Conservation (phyloP, 2,797 vertebrate genomes). For the Hippopotamyrus pictus region DNA sequence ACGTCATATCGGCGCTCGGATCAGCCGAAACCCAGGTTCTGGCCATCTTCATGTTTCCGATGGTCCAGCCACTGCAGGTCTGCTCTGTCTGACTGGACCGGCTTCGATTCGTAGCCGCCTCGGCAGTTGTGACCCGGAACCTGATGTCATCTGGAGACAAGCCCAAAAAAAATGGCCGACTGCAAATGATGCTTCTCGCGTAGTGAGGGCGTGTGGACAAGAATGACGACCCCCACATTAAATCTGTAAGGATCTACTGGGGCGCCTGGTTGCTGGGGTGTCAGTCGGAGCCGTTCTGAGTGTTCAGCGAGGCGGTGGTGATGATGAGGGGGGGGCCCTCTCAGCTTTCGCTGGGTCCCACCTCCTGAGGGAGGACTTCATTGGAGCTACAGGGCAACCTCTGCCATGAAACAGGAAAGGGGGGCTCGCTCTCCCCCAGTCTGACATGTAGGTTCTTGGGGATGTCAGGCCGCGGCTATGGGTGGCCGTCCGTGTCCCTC, state of each 20-base stretch:
- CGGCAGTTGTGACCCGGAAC: not conserved
- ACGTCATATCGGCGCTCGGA: not conserved
- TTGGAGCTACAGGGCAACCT: not conserved
- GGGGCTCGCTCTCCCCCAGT: not conserved
- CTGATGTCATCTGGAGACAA: not conserved
- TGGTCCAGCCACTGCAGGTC: not conserved
- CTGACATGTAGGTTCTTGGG: not conserved
- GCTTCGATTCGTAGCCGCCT: not conserved
- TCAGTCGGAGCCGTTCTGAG: not conserved
- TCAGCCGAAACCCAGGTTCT: not conserved
- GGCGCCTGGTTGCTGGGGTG: not conserved
- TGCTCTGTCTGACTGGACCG: not conserved
- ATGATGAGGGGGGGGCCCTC: not conserved
- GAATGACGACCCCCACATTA: not conserved
- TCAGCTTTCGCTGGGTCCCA: not conserved
- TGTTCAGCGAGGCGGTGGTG: not conserved
- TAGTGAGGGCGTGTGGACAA: not conserved
- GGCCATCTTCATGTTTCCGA: not conserved
- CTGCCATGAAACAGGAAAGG: not conserved
- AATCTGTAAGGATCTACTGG: not conserved
- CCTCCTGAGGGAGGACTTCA: not conserved
- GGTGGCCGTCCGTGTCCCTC: not conserved
- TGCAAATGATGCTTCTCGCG: not conserved
- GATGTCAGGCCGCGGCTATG: not conserved
- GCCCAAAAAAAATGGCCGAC: not conserved